Evolutionary conservation across 2,888 invertebrate species (phyloP).

Genomic region (Mesoligia furuncula): DNA sequence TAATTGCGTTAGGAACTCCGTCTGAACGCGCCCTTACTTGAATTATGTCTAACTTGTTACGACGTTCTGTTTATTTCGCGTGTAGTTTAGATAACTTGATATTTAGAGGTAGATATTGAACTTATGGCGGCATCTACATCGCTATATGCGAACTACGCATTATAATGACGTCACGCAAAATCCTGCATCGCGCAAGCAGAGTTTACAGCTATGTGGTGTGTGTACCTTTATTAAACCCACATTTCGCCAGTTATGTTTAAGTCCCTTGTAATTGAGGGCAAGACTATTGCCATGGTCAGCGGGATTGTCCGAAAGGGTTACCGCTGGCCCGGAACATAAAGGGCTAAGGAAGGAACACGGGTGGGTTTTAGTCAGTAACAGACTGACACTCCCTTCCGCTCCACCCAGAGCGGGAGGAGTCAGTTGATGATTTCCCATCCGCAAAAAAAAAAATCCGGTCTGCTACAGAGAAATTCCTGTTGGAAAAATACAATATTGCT

Average conservation of each 20-base stretch:
- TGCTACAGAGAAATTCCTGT: not conserved
- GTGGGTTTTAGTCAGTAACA: no score
- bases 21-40: slow-evolving; percentile 29
- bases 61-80: slow-evolving; percentile 35
- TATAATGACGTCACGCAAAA: not conserved
- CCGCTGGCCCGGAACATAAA: no score
- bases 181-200: not conserved
- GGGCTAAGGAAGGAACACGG: no score
- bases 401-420: no score
- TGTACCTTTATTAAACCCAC: not conserved
- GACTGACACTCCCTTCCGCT: no score
- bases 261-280: not conserved
- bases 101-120: slow-evolving; percentile 15
- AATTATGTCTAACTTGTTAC: slow-evolving; percentile 43
- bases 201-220: not conserved
- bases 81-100: slow-evolving; percentile 5
- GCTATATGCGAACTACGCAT: not conserved
- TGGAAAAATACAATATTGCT: not conserved
- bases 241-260: not conserved
- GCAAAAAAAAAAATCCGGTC: no score
- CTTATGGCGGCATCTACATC: not conserved
- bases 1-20: slow-evolving; percentile 54
- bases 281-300: not conserved
- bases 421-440: no score
- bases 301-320: not conserved